A percentile compares a stretch with the other conserved stretches of the same genome.
These are phyloP conservation scores for Helarctos malayanus DNA, from an alignment of 2,797 vertebrate genomes.

Conservation along the genomic window DNA sequence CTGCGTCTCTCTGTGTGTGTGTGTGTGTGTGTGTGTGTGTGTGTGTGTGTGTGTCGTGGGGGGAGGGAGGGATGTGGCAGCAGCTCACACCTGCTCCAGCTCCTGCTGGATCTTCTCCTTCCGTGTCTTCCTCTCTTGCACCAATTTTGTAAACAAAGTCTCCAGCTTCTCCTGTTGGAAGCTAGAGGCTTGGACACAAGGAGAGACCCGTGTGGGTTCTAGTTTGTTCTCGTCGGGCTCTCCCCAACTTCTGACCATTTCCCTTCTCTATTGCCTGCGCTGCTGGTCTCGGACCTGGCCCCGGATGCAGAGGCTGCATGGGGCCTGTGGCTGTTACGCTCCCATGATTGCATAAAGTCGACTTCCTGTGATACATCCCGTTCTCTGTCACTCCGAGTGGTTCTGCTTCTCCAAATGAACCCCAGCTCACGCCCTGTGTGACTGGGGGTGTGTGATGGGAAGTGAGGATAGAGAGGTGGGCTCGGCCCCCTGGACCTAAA, in stretches of 20 bases:
- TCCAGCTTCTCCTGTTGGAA: not conserved
- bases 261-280: not conserved
- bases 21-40: too few species aligned
- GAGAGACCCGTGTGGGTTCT: not conserved
- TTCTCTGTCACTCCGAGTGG: not conserved
- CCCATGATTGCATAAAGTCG: not conserved
- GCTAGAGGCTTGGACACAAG: accelerated
- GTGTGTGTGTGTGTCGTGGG: not conserved
- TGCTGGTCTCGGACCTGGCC: not conserved
- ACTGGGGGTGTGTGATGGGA: accelerated
- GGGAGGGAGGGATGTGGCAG: not conserved
- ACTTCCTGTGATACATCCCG: not conserved
- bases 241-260: not conserved
- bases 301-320: not conserved
- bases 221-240: accelerated
- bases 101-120: not conserved
- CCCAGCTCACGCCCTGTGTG: too few species aligned
- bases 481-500: not conserved
- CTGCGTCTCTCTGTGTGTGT: not conserved
- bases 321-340: too few species aligned
- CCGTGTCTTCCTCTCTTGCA: not conserved
- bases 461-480: not conserved
- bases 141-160: not conserved
- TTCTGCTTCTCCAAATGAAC: not conserved
- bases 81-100: not conserved